Conservation (phyloP, 2,797 vertebrate genomes). For the Cossypha polioptera region DNA sequence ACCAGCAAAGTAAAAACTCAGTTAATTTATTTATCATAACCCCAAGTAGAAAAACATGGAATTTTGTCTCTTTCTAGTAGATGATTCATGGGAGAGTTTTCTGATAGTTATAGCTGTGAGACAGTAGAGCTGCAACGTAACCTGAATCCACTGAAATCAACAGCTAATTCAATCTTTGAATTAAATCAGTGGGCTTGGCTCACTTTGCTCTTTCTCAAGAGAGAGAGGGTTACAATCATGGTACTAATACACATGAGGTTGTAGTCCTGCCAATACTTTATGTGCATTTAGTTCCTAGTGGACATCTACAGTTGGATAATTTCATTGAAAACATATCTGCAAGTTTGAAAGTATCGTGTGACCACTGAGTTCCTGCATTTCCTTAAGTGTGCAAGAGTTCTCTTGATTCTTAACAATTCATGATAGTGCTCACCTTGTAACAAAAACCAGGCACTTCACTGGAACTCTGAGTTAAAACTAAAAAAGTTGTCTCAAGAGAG, state of each 20-base stretch:
- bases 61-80: not conserved
- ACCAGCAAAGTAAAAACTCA: not conserved
- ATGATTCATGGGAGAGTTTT: not conserved
- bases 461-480: not conserved
- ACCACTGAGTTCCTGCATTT: not conserved
- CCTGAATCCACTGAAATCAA: not conserved
- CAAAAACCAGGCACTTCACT: not conserved
- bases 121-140: not conserved
- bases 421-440: not conserved
- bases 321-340: not conserved
- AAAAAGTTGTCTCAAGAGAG: fast-evolving
- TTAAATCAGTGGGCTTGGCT: not conserved
- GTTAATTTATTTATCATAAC: not conserved
- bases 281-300: not conserved
- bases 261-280: not conserved
- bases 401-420: not conserved
- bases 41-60: not conserved
- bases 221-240: not conserved
- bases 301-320: not conserved
- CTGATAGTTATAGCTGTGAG: not conserved
- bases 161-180: not conserved
- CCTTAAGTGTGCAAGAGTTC: not conserved
- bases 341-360: not conserved
- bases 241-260: not conserved
- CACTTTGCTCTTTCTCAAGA: not conserved